Conservation (phyloP, 2,113 vertebrate species). For the Myrmecobius fasciatus region DNA sequence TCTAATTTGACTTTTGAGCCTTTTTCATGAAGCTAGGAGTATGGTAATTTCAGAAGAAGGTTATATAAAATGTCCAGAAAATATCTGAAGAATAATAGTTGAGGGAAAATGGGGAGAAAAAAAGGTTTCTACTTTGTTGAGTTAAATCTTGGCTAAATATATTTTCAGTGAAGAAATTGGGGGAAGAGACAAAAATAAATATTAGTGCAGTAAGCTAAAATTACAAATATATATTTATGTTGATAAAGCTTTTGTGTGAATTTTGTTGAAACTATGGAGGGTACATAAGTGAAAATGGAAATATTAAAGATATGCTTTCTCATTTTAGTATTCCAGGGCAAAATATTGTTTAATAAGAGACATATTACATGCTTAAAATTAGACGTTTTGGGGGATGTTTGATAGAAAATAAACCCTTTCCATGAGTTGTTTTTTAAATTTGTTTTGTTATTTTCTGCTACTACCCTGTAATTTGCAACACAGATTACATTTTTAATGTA, state of each 20-base stretch:
- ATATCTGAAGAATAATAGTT: slow-evolving; percentile 54
- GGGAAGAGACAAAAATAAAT: slow-evolving; percentile 72
- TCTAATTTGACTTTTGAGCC: slow-evolving; percentile 61
- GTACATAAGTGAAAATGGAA: slow-evolving; percentile 65
- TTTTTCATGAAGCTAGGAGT: slow-evolving; percentile 49
- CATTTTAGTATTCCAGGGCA: slow-evolving; percentile 63
- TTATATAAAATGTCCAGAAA: slow-evolving; percentile 65
- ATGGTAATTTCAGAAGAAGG: slow-evolving; percentile 53
- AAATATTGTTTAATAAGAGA: slow-evolving; percentile 64
- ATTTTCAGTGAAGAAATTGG: slow-evolving; percentile 73
- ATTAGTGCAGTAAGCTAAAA: slow-evolving; percentile 71
- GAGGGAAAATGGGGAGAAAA: slow-evolving; percentile 64
- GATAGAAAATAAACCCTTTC: neutral
- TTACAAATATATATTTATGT: slow-evolving; percentile 70
- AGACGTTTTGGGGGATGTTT: slow-evolving; percentile 46
- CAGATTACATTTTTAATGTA: slow-evolving; percentile 62
- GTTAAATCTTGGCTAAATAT: slow-evolving; percentile 63
- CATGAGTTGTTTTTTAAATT: neutral
- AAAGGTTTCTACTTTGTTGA: slow-evolving; percentile 59
- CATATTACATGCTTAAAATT: slow-evolving; percentile 73
- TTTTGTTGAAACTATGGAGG: slow-evolving; percentile 66
- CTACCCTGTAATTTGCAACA: slow-evolving; percentile 72
- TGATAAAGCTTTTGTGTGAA: slow-evolving; percentile 46
- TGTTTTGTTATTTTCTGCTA: slow-evolving; percentile 61
- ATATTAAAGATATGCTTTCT: slow-evolving; percentile 66